Evolutionary conservation across 2,113 vertebrate genomes (phyloP), one percentile per base, ranked within the genome.

Genomic region (Brachirus orientalis): DNA sequence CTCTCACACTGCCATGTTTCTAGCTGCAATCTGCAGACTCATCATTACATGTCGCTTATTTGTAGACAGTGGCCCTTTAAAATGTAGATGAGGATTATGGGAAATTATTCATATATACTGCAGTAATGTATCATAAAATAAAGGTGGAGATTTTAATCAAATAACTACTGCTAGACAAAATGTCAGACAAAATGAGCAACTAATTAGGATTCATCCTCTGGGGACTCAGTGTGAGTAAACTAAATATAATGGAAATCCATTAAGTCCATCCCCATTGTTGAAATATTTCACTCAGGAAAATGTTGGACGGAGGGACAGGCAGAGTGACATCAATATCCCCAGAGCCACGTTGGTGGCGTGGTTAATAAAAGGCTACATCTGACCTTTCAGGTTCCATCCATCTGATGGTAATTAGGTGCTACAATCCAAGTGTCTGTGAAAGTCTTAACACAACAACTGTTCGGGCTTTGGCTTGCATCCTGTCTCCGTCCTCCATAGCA

Each of bases 371-470:
- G 74, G 52, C 89, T 81, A 56, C 62, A 79, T 86, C 83, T 90
- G 87, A 91, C 82, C 82, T 92, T 91, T 88, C 80, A 62, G 79
- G 81, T 92, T n/a, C 83, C 92, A 91, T 86, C 80, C 82, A 89
- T 89, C 86, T 92, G 90, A 94, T 77, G 55, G 11, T 85, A 94
- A 89, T 90, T 74, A 92, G 92, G 88, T 92, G 75, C 82, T 82
- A 90, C 92, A 85, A 93, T 93, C 88, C 90, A 85, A 90, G 78
- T 86, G 90, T 91, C 43, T 62, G 87, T 86, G 86, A 91, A 92
- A 84, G 90, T 80, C 88, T 86, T 92, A 92, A 80, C 82, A 86
- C 88, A 91, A 91, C 91, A 91, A 92, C 89, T 89, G 82, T 80
- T 87, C 58, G 63, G 63, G 79, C 54, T 81, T 82, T 90, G 84